Percentiles rank a stretch among this genome's conserved stretches.
Evolutionary conservation across 2,888 invertebrate genomes (phyloP).

Genomic region (Disparrhopalites patrizii): DNA sequence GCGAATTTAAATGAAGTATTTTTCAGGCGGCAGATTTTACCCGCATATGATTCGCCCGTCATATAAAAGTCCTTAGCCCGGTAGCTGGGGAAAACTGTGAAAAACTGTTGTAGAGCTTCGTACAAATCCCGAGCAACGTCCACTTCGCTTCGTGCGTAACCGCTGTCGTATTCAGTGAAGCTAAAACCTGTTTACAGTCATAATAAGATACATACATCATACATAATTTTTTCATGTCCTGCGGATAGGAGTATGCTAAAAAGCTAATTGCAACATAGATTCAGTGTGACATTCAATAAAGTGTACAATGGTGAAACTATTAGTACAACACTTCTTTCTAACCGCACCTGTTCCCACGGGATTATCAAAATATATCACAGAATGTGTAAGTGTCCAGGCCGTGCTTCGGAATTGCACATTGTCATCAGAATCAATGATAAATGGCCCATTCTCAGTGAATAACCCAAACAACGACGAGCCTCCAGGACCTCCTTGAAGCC

Average conservation of each 20-base stretch:
- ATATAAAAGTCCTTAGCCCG: conserved; percentile 74
- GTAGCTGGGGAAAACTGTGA: conserved; percentile 72
- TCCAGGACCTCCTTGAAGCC: conserved; percentile 62
- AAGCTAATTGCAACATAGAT: neutral
- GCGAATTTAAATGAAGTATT: neutral
- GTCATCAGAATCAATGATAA: conserved; percentile 57
- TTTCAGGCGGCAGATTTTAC: conserved; percentile 51
- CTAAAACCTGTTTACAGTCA: conserved; percentile 65
- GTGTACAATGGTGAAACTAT: neutral
- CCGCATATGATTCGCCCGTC: conserved; percentile 86
- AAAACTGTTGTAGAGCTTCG: conserved; percentile 73
- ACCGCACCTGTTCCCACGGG: conserved; percentile 70
- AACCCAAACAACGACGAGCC: conserved; percentile 58
- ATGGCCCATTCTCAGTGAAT: conserved; percentile 62
- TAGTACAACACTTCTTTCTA: neutral
- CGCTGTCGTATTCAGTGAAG: conserved; percentile 70
- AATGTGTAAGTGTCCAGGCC: conserved; percentile 74
- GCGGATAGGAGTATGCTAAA: neutral
- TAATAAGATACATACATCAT: neutral
- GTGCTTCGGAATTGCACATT: conserved; percentile 37
- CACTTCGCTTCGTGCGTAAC: conserved; percentile 73
- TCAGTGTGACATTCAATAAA: neutral
- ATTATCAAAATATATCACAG: conserved; percentile 84
- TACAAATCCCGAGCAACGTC: conserved; percentile 77
- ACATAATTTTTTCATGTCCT: neutral